Evolutionary conservation across 1,140 invertebrate genomes (phyloP), one percentile per base, ranked within the genome.

Genomic region (Papilio polytes): DNA sequence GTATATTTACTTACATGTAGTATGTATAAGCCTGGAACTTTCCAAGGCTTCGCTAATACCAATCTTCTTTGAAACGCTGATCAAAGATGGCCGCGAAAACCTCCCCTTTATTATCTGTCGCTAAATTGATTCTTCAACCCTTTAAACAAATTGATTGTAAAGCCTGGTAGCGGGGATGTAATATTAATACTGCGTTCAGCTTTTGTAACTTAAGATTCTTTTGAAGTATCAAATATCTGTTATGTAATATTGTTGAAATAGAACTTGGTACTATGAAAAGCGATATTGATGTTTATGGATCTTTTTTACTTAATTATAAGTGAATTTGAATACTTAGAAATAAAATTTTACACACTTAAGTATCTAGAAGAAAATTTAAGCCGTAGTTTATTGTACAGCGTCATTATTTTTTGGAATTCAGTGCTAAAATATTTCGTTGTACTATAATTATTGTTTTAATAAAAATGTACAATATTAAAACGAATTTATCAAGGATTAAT

Each of bases 51-150:
- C 63, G 31, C 36, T 70, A 31, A 70, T 70, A 31, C 63, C 26
- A 70, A 70, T 70, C 63, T 70, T 70, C 63, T 13, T 70, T 18
- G 63, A 70, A 26, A 70, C 63, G 63, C 26, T 70, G 63, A 70
- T 70, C 63, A 70, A 70, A 70, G 63, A 70, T 70, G 63, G 63
- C 63, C 63, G 63, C 63, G 63, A 70, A 70, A 70, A 36, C 26
- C 63, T 70, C 22, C 26, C 26, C 63, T 31, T 26, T 31, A 70
- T 70, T 8, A 70, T 70, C 63, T 9, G 63, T 13, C 22, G 26
- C 63, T 1, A 70, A 70, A 70, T 70, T 70, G 63, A 70, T 70
- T 70, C 63, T 70, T 70, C 63, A 31, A 66, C 63, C 63, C 63
- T 70, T 70, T 70, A 31, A 36, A 70, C 63, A 70, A 70, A 70